Evolutionary conservation across 2,888 invertebrate genomes (phyloP), one percentile per base, ranked within the genome.

Genomic region (Syritta pipiens): DNA sequence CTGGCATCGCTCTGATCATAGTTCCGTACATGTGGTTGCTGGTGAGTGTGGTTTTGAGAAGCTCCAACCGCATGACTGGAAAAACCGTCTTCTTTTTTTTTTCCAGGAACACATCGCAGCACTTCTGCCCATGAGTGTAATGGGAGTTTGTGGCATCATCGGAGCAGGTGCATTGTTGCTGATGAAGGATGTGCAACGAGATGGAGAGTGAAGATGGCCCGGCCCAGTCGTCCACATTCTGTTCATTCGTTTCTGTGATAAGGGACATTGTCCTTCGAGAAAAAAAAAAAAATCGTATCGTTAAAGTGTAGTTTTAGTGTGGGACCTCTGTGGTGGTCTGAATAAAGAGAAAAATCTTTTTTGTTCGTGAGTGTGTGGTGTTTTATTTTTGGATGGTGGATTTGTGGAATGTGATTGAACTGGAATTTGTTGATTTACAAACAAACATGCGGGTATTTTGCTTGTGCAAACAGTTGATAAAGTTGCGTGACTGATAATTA

Each of bases 11-110:
- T 1, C 89, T 95, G 48, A 94, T 95, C 85, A 89, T 90, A 89
- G 93, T 95, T 30, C 95, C 95, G 1, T 95, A 94, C 86, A 90
- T 95, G 84, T 95, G 94, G 94, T 91, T 92, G 84, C 86, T 94
- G 91, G 94, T 94, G 88, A 92, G 91, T 88, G 7, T 42, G 5
- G 17, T 5, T 6, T 37, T 17, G 19, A 44, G 24, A 44, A 7
- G 9, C 10, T 30, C 9, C 4, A 12, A 32, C 9, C n/a, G n/a
- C n/a, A n/a, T 30, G 19, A 24, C 30, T 30, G 1, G 32, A 22
- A 12, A 46, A 57, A 40, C 24, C 26, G n/a, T n/a, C n/a, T 12
- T n/a, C 9, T 40, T 46, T 76, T 63, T 68, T 46, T 24, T 60
- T 82, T 83, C 3, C 81, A 91, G 91, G 89, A 89, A 63, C 86